Percentiles rank a stretch among this genome's conserved stretches.
phyloP scores from a whole-genome alignment of 2,797 vertebrate species.

The Alcedo atthis region DNA sequence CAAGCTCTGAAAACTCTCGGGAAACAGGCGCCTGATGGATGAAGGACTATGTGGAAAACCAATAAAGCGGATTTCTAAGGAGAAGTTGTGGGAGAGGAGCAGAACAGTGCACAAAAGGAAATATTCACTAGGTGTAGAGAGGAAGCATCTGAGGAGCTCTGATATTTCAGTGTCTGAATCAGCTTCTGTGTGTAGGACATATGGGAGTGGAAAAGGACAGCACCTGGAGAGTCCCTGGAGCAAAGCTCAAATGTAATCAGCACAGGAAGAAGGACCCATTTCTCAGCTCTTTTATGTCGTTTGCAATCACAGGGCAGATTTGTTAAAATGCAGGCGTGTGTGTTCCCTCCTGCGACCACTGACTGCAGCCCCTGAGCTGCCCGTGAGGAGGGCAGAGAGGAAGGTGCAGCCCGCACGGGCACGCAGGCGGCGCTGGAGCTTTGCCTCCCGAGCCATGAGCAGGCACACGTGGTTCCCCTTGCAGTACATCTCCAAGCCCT shows the following conservation, averaged over 20 bases:
- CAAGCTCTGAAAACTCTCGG: not conserved
- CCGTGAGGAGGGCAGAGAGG: not conserved
- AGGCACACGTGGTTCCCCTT: slow-evolving; percentile 58
- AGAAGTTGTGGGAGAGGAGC: not conserved
- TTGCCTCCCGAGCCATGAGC: slow-evolving; percentile 35
- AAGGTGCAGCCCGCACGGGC: not conserved
- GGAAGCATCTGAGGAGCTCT: not conserved
- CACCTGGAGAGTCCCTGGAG: not conserved
- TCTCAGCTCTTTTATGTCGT: not conserved
- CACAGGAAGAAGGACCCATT: not conserved
- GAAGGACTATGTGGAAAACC: not conserved
- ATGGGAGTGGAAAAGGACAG: not conserved
- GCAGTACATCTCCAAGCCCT: slow-evolving; percentile 58
- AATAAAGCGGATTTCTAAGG: not conserved
- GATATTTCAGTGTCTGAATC: not conserved
- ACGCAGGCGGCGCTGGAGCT: not conserved
- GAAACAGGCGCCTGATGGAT: not conserved
- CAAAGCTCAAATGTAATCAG: not conserved
- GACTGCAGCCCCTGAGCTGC: not conserved
- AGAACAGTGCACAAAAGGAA: not conserved
- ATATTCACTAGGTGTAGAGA: not conserved
- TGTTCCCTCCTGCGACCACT: not conserved
- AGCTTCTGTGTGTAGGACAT: not conserved
- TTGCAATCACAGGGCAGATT: not conserved
- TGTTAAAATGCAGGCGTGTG: not conserved